A percentile compares a stretch with the other conserved stretches of the same genome.
Conservation (phyloP, 2,797 vertebrate genomes). For the Holocentrus rufus region DNA sequence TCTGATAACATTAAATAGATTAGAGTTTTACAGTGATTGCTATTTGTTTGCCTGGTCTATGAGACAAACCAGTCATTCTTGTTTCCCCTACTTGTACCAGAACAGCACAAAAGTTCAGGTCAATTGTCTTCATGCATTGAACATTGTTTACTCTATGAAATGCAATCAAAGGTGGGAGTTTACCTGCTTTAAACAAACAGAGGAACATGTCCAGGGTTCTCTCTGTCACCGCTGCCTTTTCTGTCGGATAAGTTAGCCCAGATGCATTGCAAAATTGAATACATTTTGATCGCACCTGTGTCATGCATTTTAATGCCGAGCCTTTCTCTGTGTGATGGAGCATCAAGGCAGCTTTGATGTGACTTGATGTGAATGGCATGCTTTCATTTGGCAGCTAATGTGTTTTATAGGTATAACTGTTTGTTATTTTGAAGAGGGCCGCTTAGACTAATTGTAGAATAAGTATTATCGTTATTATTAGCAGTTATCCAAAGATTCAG, state of each 20-base stretch:
- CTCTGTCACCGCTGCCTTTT: not conserved
- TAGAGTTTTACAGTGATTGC: no score
- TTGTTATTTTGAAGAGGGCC: not conserved
- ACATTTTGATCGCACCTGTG: not conserved
- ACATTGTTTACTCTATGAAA: constrained; percentile 4
- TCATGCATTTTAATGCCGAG: not conserved
- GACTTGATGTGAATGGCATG: not conserved
- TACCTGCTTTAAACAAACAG: not conserved
- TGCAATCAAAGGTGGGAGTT: constrained; percentile 16
- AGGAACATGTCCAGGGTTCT: constrained; percentile 2
- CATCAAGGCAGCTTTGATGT: not conserved
- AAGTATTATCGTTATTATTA: no score
- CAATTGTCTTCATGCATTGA: constrained; percentile 5
- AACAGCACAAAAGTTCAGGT: not conserved
- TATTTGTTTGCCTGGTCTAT: no score
- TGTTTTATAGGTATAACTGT: not conserved
- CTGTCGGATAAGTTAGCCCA: not conserved
- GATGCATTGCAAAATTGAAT: not conserved
- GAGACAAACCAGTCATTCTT: no score
- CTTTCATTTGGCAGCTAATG: not conserved
- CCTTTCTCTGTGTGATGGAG: not conserved
- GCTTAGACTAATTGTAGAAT: no score
- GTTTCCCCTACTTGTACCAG: not conserved
- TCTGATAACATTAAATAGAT: no score
- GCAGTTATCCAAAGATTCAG: no score